These are phyloP conservation scores for Saiga tatarica DNA, from an alignment of 2,113 vertebrate genomes.

Conservation along the genomic window DNA sequence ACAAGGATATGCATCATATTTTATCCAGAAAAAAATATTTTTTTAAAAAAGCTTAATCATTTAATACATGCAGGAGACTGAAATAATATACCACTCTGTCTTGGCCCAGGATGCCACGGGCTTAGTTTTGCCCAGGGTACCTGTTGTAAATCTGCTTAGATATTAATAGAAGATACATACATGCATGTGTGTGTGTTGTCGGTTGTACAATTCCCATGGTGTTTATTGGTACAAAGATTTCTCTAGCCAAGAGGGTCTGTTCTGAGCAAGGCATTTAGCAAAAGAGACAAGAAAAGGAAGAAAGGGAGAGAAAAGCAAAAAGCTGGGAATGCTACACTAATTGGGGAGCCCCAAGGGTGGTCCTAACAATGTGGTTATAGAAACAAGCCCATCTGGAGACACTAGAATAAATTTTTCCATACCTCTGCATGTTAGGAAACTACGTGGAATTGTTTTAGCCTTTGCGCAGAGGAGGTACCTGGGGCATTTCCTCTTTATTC, in stretches of 20 bases:
- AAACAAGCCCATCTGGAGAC: neutral
- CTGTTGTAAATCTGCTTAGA: neutral
- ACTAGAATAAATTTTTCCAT: neutral
- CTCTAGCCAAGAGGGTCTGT: neutral
- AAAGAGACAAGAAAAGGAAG: neutral
- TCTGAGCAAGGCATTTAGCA: neutral
- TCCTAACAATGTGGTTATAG: fast-evolving
- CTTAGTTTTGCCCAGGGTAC: neutral
- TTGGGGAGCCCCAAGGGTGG: neutral
- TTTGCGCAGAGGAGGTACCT: neutral
- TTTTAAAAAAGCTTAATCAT: neutral
- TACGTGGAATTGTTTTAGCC: neutral
- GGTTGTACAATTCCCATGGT: neutral
- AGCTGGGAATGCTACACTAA: neutral
- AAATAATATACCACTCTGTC: neutral
- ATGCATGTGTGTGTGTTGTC: neutral
- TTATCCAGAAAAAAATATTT: neutral
- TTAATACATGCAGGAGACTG: neutral
- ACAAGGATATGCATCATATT: neutral
- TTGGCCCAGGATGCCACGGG: neutral
- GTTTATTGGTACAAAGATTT: neutral
- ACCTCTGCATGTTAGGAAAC: neutral
- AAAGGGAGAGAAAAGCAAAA: neutral
- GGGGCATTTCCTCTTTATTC: neutral
- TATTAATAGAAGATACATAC: neutral